phyloP scores from a whole-genome alignment of 2,113 vertebrate genomes.

The Trematomus loennbergii region DNA sequence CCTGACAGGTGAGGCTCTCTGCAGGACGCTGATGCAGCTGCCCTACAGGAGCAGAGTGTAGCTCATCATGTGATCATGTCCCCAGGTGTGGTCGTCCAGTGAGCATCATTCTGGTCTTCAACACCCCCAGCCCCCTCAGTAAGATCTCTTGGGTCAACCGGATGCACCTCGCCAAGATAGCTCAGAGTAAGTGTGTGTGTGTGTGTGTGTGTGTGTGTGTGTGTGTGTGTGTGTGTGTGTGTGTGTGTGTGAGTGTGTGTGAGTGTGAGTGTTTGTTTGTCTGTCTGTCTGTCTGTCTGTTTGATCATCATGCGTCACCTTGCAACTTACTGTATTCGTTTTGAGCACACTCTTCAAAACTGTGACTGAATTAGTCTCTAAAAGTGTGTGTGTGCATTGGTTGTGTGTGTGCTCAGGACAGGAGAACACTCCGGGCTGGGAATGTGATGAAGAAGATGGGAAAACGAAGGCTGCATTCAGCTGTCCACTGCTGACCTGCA shows the following conservation, averaged over 20 bases:
- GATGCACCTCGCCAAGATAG: conserved; percentile 42
- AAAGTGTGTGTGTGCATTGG: too few relatives aligned
- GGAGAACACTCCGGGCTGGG: conserved; percentile 56
- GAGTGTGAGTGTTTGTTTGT: conserved; percentile 17
- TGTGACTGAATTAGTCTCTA: too few relatives aligned
- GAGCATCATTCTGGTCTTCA: conserved; percentile 51
- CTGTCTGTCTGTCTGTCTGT: neutral
- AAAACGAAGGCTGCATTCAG: conserved; percentile 16
- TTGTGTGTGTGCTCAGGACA: conserved; percentile 29
- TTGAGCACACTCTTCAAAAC: too few relatives aligned
- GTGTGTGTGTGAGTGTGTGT: neutral
- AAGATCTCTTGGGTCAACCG: conserved; percentile 58
- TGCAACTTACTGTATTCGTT: too few relatives aligned
- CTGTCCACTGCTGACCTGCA: conserved; percentile 50
- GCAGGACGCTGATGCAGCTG: too few relatives aligned
- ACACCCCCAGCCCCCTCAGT: conserved; percentile 51
- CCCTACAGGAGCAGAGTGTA: too few relatives aligned
- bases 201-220: conserved; percentile 11
- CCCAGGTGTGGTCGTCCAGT: conserved; percentile 47
- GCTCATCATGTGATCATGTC: neutral
- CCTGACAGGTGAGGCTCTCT: conserved; percentile 54
- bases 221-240: conserved; percentile 4
- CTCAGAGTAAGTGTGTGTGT: conserved; percentile 40
- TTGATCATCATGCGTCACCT: too few relatives aligned
- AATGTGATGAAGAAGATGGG: conserved; percentile 45